Conservation (phyloP, 2,888 invertebrate species). For the Cheilosia pagana region DNA sequence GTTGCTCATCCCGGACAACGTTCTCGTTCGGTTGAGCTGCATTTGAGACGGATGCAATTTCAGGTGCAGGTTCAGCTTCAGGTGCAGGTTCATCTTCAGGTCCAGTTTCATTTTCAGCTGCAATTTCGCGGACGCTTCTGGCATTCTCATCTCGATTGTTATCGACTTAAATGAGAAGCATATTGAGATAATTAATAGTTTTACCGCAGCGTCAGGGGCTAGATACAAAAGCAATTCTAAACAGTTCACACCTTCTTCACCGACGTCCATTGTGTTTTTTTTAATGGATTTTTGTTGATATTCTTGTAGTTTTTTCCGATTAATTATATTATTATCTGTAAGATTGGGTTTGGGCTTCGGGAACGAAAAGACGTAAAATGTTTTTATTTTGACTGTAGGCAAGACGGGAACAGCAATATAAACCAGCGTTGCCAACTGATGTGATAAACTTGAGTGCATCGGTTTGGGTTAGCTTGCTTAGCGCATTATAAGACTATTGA, state of each 20-base stretch:
- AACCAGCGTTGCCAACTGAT: no score
- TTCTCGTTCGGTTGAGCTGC: background rate
- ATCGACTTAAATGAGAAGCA: background rate
- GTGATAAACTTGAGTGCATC: no score
- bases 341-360: no score
- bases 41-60: background rate
- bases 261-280: conserved; percentile 24
- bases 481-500: no score
- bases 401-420: no score
- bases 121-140: no score
- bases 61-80: background rate
- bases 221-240: background rate
- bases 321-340: background rate
- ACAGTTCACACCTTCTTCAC: conserved; percentile 12
- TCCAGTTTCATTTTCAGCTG: background rate
- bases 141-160: conserved; percentile 7
- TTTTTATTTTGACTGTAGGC: conserved; percentile 38
- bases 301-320: background rate
- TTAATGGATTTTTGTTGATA: background rate
- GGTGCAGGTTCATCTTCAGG: background rate
- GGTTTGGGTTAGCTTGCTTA: no score
- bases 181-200: conserved; percentile 10
- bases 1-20: background rate
- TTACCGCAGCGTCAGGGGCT: background rate
- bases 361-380: conserved; percentile 16